Percentiles rank a stretch among this genome's conserved stretches.
Conservation (phyloP, 2,113 vertebrate species). For the Cyprinodon variegatus region DNA sequence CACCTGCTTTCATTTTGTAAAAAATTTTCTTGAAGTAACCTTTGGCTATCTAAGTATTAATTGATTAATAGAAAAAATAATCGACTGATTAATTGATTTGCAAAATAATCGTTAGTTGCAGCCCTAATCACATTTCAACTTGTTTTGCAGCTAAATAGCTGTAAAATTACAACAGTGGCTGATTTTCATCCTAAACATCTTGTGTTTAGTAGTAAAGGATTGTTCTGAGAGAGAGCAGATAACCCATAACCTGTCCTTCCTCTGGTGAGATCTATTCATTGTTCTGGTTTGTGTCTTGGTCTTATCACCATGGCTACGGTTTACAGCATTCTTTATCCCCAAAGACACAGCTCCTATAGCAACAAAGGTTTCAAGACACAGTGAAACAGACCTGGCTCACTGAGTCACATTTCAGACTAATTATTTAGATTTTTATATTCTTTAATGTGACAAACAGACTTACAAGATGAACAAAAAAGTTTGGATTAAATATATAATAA, state of each 20-base stretch:
- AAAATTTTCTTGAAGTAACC: too few species aligned
- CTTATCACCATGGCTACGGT: constrained; percentile 54
- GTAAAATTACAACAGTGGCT: too few species aligned
- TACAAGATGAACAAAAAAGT: neutral
- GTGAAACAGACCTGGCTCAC: constrained; percentile 1
- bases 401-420: neutral
- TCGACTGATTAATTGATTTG: too few species aligned
- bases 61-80: too few species aligned
- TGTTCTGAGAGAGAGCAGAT: neutral
- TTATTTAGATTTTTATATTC: constrained; percentile 14
- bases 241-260: neutral
- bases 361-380: constrained; percentile 39
- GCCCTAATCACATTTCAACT: too few species aligned
- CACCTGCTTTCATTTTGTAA: too few species aligned
- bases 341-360: constrained; percentile 55
- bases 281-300: constrained; percentile 9
- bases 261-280: neutral
- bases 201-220: neutral
- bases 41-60: too few species aligned
- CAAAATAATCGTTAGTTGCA: too few species aligned
- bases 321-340: constrained; percentile 49
- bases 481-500: neutral
- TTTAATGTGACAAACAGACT: constrained; percentile 9
- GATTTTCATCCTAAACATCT: neutral
- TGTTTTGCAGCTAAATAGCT: too few species aligned